Evolutionary conservation across 2,888 invertebrate species (phyloP).

Genomic region (Glaucopsyche alexis): DNA sequence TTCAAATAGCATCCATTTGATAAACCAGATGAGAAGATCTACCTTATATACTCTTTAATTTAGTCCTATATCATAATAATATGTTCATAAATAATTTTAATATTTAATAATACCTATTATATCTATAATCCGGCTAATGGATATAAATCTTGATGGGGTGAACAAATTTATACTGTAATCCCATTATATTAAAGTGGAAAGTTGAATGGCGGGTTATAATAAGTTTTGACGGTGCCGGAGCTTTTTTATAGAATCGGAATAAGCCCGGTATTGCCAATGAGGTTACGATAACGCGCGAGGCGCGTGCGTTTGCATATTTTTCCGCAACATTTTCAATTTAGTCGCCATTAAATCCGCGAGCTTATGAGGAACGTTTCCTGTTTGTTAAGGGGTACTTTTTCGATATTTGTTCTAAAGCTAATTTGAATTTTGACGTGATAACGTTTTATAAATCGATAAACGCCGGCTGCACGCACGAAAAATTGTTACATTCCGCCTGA

Average conservation of each 20-base stretch:
- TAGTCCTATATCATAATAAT: not conserved
- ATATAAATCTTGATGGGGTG: conserved; percentile 4
- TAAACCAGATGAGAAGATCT: not conserved
- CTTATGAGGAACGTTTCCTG: conserved; percentile 31
- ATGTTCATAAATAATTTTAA: conserved; percentile 24
- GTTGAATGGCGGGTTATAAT: conserved; percentile 16
- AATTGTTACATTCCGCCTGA: no score
- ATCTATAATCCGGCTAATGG: conserved; percentile 23
- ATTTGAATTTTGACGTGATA: no score
- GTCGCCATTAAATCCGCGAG: conserved; percentile 21
- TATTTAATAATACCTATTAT: conserved; percentile 10
- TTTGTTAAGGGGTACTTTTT: conserved; percentile 17
- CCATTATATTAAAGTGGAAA: not conserved
- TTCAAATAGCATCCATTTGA: not conserved
- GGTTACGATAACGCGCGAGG: conserved; percentile 52
- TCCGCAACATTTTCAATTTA: conserved; percentile 56
- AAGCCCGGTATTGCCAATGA: conserved; percentile 53
- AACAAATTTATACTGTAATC: not conserved
- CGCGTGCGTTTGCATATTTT: conserved; percentile 64
- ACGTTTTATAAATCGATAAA: no score
- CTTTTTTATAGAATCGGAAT: conserved; percentile 44
- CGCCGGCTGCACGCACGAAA: no score
- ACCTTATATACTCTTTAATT: conserved; percentile 17
- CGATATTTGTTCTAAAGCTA: conserved; percentile 1
- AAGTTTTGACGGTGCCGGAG: conserved; percentile 32